Percentiles rank a stretch among this genome's conserved stretches.
Conservation (phyloP, 2,797 vertebrate species). For the Percopsis omiscomaycus region DNA sequence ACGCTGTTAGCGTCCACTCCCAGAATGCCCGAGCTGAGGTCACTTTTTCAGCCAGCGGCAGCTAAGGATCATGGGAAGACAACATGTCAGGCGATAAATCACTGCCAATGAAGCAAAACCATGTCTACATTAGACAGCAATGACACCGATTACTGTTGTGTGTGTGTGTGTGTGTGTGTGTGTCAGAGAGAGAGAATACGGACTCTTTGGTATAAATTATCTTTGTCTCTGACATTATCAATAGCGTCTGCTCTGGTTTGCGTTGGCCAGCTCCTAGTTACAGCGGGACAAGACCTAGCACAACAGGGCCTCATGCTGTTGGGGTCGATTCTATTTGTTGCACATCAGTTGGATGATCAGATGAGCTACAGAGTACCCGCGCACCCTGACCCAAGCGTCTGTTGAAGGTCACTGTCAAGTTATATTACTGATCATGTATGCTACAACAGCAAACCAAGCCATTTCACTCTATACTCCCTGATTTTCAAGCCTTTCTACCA, state of each 20-base stretch:
- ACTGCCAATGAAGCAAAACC: constrained; percentile 72
- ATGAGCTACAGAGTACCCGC: no score
- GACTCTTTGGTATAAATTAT: background rate
- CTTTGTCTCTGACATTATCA: background rate
- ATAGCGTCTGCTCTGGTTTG: constrained; percentile 7
- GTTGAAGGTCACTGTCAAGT: no score
- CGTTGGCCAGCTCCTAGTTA: constrained; percentile 14
- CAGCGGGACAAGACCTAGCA: constrained; percentile 9
- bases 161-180: constrained; percentile 32
- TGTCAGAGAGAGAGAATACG: background rate
- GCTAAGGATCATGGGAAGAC: constrained; percentile 68
- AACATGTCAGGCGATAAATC: constrained; percentile 63
- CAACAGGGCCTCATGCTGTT: constrained; percentile 14
- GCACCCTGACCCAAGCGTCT: no score
- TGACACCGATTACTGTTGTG: constrained; percentile 40
- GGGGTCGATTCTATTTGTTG: constrained; percentile 21
- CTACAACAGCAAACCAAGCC: no score
- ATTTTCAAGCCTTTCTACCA: no score
- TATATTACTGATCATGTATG: no score
- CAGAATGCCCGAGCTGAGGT: constrained; percentile 55
- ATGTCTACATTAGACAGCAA: constrained; percentile 32
- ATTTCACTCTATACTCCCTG: no score
- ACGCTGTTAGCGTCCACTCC: constrained; percentile 47
- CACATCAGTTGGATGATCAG: no score
- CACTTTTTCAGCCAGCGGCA: constrained; percentile 27